Evolutionary conservation across 2,113 vertebrate genomes (phyloP).

Genomic region (Proterorhinus semilunaris): DNA sequence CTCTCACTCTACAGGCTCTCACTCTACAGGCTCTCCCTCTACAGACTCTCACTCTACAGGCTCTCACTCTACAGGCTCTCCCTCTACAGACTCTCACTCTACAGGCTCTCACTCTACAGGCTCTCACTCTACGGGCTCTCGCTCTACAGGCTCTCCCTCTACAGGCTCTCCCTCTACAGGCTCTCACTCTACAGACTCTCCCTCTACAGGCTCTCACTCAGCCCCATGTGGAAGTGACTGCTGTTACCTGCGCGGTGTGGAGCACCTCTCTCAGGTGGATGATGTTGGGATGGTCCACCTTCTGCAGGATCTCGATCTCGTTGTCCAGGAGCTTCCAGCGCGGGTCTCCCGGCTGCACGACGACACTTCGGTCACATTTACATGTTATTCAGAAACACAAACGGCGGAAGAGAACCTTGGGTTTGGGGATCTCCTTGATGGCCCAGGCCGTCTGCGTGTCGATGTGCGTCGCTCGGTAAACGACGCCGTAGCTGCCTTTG

Average conservation of each 20-base stretch:
- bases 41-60: too few species aligned
- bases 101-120: too few species aligned
- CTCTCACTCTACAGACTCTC: too few species aligned
- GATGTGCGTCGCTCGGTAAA: neutral
- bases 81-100: too few species aligned
- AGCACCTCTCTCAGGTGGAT: constrained; percentile 86
- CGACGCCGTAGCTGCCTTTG: neutral
- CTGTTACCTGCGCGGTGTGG: constrained; percentile 77
- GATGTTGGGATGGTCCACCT: constrained; percentile 80
- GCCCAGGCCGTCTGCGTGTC: neutral
- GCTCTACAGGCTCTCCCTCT: too few species aligned
- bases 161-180: too few species aligned
- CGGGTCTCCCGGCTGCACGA: constrained; percentile 80
- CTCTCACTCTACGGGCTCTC: too few species aligned
- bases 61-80: too few species aligned
- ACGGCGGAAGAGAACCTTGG: neutral
- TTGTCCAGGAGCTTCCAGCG: constrained; percentile 80
- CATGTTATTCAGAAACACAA: neutral
- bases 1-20: too few species aligned
- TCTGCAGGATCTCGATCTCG: constrained; percentile 84
- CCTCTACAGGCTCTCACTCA: too few species aligned
- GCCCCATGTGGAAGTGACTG: neutral
- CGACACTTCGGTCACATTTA: neutral
- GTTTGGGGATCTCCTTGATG: constrained; percentile 6
- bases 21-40: too few species aligned